phyloP scores from a whole-genome alignment of 2,113 vertebrate species.

The Romanogobio albipinnatus region DNA sequence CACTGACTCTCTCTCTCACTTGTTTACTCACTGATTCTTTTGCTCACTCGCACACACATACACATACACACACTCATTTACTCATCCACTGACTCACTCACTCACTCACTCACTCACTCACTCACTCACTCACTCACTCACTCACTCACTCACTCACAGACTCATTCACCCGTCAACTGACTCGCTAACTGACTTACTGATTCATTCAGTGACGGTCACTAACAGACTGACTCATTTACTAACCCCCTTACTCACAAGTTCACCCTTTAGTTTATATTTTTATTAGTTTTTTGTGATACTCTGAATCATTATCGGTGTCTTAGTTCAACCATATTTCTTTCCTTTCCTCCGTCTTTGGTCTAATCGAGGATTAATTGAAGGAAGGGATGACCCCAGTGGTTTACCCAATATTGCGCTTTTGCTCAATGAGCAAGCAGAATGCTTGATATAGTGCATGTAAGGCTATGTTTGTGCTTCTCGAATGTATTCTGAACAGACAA shows the following conservation, averaged over 20 bases:
- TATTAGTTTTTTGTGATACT: no score
- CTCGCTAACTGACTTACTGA: no score
- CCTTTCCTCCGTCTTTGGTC: not conserved
- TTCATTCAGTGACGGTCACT: not conserved
- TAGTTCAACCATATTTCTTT: not conserved
- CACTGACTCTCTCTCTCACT: not conserved
- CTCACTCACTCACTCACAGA: no score
- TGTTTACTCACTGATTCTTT: not conserved
- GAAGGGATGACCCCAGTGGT: not conserved
- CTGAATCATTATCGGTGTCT: not conserved
- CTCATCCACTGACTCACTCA: not conserved
- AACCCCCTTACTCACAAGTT: not conserved
- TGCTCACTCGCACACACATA: not conserved
- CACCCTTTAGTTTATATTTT: no score
- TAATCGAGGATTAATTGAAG: not conserved
- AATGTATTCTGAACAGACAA: not conserved
- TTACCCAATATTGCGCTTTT: not conserved
- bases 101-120: not conserved
- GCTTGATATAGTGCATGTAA: not conserved
- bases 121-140: not conserved
- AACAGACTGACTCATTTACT: not conserved
- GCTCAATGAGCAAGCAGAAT: not conserved
- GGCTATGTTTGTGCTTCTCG: not conserved
- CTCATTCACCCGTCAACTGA: not conserved
- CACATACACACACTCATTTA: not conserved